These are phyloP conservation scores for Bergia sp. DNA, from an alignment of 92 coral and sea anemone genomes.

Conservation along the genomic window DNA sequence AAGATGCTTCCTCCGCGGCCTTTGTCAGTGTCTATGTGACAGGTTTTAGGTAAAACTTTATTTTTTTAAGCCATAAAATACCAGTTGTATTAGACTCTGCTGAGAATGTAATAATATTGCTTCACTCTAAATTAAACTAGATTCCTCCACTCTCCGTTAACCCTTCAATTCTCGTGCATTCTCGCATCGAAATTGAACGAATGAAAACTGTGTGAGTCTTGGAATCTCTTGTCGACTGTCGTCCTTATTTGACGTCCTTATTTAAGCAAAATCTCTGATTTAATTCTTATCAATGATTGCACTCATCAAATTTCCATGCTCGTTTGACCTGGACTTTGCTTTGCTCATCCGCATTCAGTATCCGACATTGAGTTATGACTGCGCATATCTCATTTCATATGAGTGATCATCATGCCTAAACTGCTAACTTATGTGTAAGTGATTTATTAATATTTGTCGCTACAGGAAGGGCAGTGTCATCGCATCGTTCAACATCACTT, in stretches of 20 bases:
- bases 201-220: no score
- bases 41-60: conserved; percentile 16
- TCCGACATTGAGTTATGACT: no score
- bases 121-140: background rate
- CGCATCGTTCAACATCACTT: conserved; percentile 70
- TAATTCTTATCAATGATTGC: no score
- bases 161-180: background rate
- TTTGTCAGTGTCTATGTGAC: conserved; percentile 31
- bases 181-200: background rate
- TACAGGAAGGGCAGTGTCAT: conserved; percentile 85
- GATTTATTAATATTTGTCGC: background rate
- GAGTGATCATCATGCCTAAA: background rate
- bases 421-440: background rate
- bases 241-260: no score
- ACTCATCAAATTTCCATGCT: no score
- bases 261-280: no score
- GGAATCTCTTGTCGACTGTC: no score
- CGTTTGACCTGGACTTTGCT: no score
- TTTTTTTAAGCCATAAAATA: no score
- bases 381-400: no score
- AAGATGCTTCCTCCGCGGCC: conserved; percentile 7
- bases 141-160: background rate
- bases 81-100: background rate
- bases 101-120: no score
- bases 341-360: no score